Base-by-base conservation (phyloP, 2,888 invertebrate genomes). In the Plagodis dolabraria region DNA sequence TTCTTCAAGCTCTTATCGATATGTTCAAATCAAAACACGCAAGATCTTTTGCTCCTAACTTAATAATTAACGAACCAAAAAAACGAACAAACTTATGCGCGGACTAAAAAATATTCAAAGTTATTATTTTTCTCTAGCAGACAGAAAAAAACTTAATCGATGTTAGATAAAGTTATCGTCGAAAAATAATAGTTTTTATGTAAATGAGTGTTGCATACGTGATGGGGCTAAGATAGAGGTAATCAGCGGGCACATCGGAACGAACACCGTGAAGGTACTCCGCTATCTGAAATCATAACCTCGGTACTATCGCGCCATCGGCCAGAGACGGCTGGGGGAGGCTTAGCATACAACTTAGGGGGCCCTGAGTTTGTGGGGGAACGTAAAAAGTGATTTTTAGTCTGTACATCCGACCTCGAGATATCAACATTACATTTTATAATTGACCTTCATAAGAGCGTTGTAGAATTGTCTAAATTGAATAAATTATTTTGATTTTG, bases 161-260 rank as follows among this genome's bases (percentile, higher is more conserved):
- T 77, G 76, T 72, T 71, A 77, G 79, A 84, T 79, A 80, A 77
- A 67, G 57, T 65, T 60, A 68, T 68, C 68, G 70, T 68, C 73
- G 78, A 86, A 81, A 83, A 83, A 85, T 86, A 85, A 86, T 85
- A 85, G 84, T 82, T 86, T 79, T 80, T 81, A 86, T 86, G 86
- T 86, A 86, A 86, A 87, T 86, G 82, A 85, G 83, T 74, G 75
- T 80, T 82, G 84, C 80, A 79, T 68, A 74, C 71, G 68, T 63
- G 80, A 82, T 81, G 77, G 77, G 69, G 63, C 64, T 64, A 63
- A 74, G 81, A 81, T 80, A 76, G 0, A 65, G 35, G 65, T 67
- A 70, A 80, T 79, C 79, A 47, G 57, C 57, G 60, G 60, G 65
- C 51, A 62, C 56, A 69, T 71, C 70, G 63, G 67, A 70, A 48